phyloP scores from a whole-genome alignment of 2,113 vertebrate species.

The Sturnira hondurensis region DNA sequence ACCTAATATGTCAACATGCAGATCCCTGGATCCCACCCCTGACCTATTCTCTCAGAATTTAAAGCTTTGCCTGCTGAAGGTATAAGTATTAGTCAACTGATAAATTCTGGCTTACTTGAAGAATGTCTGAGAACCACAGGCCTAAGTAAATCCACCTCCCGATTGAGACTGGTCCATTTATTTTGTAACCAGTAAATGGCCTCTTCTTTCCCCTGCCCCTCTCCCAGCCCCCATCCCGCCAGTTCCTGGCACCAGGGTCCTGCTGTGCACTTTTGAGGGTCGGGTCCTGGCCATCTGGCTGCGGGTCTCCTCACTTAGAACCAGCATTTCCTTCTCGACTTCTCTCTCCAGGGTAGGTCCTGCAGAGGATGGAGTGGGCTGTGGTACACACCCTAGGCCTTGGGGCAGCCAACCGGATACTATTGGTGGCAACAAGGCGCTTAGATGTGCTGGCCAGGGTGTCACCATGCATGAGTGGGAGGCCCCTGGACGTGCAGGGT shows the following conservation, averaged over 20 bases:
- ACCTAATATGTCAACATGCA: not conserved
- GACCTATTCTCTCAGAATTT: not conserved
- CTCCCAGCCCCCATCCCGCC: fast-evolving
- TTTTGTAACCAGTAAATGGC: not conserved
- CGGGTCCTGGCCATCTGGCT: not conserved
- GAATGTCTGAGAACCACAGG: not conserved
- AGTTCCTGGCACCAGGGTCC: not conserved
- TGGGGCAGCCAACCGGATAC: not conserved
- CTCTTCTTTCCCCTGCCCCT: not conserved
- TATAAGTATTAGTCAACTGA: not conserved
- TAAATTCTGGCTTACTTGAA: not conserved
- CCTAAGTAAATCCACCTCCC: not conserved
- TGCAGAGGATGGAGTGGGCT: not conserved
- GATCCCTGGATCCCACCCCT: not conserved
- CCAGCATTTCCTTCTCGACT: not conserved
- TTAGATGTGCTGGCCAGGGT: not conserved
- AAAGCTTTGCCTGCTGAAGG: not conserved
- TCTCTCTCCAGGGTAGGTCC: not conserved
- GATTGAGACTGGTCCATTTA: not conserved
- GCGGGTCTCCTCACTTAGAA: not conserved
- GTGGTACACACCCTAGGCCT: not conserved
- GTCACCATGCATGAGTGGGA: not conserved
- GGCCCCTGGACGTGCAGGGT: not conserved
- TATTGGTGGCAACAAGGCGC: not conserved
- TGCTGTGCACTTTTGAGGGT: not conserved